These are phyloP conservation scores for Eulithis testata DNA, from an alignment of 2,888 invertebrate species.

Conservation along the genomic window DNA sequence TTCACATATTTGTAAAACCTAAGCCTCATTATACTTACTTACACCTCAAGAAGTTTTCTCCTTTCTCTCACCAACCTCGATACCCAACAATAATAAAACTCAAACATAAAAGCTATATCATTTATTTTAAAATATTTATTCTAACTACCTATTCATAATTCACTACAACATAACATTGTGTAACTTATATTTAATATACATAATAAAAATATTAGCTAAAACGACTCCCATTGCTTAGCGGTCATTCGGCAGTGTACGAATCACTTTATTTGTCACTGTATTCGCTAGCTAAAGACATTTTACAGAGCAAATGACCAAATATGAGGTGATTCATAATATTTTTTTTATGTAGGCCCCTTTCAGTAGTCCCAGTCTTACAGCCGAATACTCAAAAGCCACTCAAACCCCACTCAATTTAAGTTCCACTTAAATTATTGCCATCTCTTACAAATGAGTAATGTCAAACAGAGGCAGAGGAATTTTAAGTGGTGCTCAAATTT, in stretches of 20 bases:
- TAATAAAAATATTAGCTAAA: constrained; percentile 16
- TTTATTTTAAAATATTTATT: constrained; percentile 37
- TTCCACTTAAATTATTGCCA: no score
- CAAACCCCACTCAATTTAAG: no score
- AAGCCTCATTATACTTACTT: no score
- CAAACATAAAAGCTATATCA: constrained; percentile 32
- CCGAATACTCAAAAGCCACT: no score
- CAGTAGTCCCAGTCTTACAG: no score
- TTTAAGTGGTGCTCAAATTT: no score
- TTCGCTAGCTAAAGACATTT: constrained; percentile 1
- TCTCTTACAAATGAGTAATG: no score
- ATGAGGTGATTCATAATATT: background rate
- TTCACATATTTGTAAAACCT: no score
- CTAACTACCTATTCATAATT: constrained; percentile 31
- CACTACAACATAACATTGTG: constrained; percentile 21
- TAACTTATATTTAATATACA: constrained; percentile 15
- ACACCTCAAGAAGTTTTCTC: no score
- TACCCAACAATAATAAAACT: constrained; percentile 22
- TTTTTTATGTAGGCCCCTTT: no score
- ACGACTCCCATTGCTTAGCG: constrained; percentile 24
- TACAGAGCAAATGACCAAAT: constrained; percentile 2
- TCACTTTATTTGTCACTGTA: constrained; percentile 11
- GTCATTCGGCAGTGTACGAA: constrained; percentile 20
- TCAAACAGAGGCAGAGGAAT: no score
- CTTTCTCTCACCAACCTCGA: no score